Percentiles rank a stretch among this genome's conserved stretches.
These are phyloP conservation scores for Parnassius apollo DNA, from an alignment of 2,888 invertebrate genomes.

Conservation along the genomic window DNA sequence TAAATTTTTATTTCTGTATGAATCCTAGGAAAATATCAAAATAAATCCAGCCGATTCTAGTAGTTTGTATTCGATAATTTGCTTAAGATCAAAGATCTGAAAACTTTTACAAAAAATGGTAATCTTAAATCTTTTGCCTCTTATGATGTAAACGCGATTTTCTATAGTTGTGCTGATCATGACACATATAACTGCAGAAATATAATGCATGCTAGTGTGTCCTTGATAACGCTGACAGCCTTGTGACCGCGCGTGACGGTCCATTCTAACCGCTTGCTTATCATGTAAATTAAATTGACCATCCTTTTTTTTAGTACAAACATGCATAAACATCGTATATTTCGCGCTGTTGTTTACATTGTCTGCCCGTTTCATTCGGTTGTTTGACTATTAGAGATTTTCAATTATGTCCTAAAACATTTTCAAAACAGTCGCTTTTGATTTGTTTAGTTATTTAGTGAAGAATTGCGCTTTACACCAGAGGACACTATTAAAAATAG, in stretches of 20 bases:
- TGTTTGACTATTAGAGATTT: conserved; percentile 26
- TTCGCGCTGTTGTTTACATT: conserved; percentile 45
- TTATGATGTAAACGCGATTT: too few relatives aligned
- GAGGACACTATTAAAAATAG: too few relatives aligned
- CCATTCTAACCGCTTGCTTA: conserved; percentile 79
- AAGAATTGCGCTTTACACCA: too few relatives aligned
- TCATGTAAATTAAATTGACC: conserved; percentile 75
- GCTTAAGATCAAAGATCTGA: too few relatives aligned
- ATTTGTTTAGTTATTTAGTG: background rate
- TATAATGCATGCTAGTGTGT: conserved; percentile 25
- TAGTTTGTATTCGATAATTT: too few relatives aligned
- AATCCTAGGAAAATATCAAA: too few relatives aligned
- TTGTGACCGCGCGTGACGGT: conserved; percentile 72
- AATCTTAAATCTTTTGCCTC: too few relatives aligned
- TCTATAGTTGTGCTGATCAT: too few relatives aligned
- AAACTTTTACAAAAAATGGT: too few relatives aligned
- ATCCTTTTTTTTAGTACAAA: conserved; percentile 66
- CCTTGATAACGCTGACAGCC: conserved; percentile 48
- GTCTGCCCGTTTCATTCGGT: conserved; percentile 34
- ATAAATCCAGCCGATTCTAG: too few relatives aligned
- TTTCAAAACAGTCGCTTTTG: too few relatives aligned
- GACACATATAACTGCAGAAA: conserved; percentile 6
- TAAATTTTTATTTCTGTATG: too few relatives aligned
- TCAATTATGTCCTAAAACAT: conserved; percentile 8
- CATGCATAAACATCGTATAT: conserved; percentile 67